Evolutionary conservation across 2,797 vertebrate species (phyloP).

Genomic region (Ctenopoma kingsleyae): DNA sequence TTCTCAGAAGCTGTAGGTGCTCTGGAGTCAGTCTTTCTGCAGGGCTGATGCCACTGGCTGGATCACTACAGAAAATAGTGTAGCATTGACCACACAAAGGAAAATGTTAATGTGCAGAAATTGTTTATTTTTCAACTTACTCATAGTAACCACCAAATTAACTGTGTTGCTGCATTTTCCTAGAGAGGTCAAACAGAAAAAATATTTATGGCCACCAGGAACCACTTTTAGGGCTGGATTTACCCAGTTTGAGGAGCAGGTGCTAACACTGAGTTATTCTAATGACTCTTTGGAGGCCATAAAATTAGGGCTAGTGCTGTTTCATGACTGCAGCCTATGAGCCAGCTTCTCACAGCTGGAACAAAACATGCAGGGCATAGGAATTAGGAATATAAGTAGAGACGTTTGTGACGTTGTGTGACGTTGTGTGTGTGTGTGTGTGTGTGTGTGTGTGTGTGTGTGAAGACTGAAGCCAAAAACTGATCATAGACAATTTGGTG

Average conservation of each 20-base stretch:
- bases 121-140: not conserved
- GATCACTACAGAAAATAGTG: constrained; percentile 50
- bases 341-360: not conserved
- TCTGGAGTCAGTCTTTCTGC: constrained; percentile 67
- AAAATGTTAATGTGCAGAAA: constrained; percentile 8
- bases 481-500: not conserved
- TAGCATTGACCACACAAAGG: not conserved
- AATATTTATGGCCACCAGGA: not conserved
- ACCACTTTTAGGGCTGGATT: not conserved
- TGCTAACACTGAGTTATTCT: not conserved
- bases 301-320: not conserved
- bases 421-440: no score
- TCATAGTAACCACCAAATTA: not conserved
- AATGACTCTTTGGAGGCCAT: not conserved
- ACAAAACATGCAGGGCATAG: not conserved
- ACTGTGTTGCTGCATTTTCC: not conserved
- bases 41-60: constrained; percentile 47
- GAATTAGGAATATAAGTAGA: not conserved
- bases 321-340: not conserved
- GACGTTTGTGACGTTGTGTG: not conserved
- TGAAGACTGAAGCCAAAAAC: not conserved
- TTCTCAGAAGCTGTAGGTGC: constrained; percentile 66
- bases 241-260: not conserved
- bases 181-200: not conserved
- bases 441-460: not conserved